Conservation (phyloP, 1,140 invertebrate genomes). For the Catajapyx aquilonaris region DNA sequence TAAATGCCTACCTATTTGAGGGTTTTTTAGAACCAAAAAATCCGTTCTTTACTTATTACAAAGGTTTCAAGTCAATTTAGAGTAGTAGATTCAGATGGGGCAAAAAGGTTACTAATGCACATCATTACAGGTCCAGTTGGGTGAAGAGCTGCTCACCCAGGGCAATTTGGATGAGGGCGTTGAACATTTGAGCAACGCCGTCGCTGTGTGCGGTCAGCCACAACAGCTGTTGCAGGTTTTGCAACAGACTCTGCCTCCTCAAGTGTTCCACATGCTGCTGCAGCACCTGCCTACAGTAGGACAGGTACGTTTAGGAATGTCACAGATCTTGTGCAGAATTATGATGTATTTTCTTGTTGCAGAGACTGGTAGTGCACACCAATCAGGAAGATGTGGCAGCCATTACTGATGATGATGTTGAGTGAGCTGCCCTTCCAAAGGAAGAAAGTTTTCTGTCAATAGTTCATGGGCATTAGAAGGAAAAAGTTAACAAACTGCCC, state of each 20-base stretch:
- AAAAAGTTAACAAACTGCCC: no score
- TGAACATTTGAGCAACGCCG: constrained; percentile 83
- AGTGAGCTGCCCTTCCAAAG: no score
- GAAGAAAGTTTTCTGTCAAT: no score
- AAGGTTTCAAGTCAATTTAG: constrained; percentile 9
- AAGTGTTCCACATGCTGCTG: constrained; percentile 70
- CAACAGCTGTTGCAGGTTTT: constrained; percentile 74
- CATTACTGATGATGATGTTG: no score
- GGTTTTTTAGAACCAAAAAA: no score
- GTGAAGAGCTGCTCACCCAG: constrained; percentile 66
- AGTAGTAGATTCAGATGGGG: constrained; percentile 1
- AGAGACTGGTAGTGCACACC: neutral
- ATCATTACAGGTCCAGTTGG: constrained; percentile 54
- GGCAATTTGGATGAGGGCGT: constrained; percentile 77
- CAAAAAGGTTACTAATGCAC: no score
- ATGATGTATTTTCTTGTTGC: neutral
- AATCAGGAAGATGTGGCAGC: no score
- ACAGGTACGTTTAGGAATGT: constrained; percentile 20
- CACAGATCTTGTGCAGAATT: no score
- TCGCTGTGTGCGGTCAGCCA: constrained; percentile 89
- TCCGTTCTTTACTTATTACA: no score
- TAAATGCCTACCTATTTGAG: no score
- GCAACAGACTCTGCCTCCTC: constrained; percentile 81
- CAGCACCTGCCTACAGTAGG: constrained; percentile 50
- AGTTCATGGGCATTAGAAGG: no score